phyloP scores from a whole-genome alignment of 2,113 vertebrate genomes.

The Cathartes aura region DNA sequence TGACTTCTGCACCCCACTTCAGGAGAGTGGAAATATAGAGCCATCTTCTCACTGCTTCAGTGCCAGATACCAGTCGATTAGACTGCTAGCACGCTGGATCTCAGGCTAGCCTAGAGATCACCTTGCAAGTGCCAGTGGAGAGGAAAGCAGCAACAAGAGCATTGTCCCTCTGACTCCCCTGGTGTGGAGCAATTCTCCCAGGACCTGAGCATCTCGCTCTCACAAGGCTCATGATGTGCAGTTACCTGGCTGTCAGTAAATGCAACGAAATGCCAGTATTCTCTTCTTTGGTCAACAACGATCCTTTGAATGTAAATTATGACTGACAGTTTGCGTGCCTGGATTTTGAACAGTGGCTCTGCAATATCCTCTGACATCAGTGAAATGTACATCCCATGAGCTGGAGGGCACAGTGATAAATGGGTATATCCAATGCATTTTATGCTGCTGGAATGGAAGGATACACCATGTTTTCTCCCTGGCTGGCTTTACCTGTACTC shows the following conservation, averaged over 20 bases:
- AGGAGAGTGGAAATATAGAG: background rate
- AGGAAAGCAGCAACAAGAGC: background rate
- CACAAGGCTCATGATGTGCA: background rate
- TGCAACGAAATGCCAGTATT: background rate
- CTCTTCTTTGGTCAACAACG: background rate
- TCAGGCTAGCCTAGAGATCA: background rate
- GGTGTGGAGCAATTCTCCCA: background rate
- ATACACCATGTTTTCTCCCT: background rate
- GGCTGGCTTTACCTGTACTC: background rate
- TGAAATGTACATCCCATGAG: background rate
- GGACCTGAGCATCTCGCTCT: background rate
- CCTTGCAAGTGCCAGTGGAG: background rate
- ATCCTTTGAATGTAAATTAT: background rate
- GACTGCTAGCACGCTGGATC: background rate
- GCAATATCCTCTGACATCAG: background rate
- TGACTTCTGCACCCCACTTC: background rate
- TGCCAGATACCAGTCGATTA: background rate
- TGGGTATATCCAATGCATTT: background rate
- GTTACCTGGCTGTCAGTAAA: background rate
- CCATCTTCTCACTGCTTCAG: background rate
- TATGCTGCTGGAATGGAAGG: background rate
- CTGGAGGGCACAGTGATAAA: background rate
- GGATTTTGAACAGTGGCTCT: background rate
- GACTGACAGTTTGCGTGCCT: background rate
- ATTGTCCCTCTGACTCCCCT: background rate